Evolutionary conservation across 92 coral and sea anemone species (phyloP), one percentile per base, ranked within the genome.

Genomic region (Actinernus sp.): DNA sequence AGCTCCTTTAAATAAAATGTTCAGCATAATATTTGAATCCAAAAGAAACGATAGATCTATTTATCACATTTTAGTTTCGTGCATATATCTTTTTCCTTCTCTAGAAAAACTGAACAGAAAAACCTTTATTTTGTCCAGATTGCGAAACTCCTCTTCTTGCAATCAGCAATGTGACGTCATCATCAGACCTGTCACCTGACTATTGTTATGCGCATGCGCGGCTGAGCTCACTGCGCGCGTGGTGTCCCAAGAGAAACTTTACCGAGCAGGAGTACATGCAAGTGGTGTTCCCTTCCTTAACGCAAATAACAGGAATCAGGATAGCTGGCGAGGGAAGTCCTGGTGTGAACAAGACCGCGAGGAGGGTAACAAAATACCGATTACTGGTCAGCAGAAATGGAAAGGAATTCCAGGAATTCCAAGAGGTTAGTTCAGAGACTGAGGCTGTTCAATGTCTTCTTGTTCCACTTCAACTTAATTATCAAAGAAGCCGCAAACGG

Each of bases 221-320:
- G 28, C 48, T 88, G 31, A 74, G 61, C 7, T 82, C 93, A 13
- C 18, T 41, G 19, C 37, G 85, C 7, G 89, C 86, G 0, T 88
- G 93, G 93, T 88, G 93, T 44, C 93, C 83, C 6, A 26, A 40
- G 33, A 14, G 65, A 48, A 85, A 85, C 65, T 61, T 71, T 21
- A 79, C 81, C 16, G 58, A 51, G 31, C 22, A 45, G 0, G 91
- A 85, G 20, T 85, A 63, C 54, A 31, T 83, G 11, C 78, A 86
- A 55, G 26, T 68, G 47, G 78, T 49, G 47, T 74, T 86, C 13
- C 41, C 73, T 0, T 64, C 49, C 11, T 34, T 47, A 14, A 73
- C 80, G 38, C 57, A 44, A 20, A 28, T 80, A 8, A 63, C 71
- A 26, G 60, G 82, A 28, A 68, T 86, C 26, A 33, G 10, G 31